Conservation (phyloP, 2,888 invertebrate genomes). For the Gymnoscelis rufifasciata region DNA sequence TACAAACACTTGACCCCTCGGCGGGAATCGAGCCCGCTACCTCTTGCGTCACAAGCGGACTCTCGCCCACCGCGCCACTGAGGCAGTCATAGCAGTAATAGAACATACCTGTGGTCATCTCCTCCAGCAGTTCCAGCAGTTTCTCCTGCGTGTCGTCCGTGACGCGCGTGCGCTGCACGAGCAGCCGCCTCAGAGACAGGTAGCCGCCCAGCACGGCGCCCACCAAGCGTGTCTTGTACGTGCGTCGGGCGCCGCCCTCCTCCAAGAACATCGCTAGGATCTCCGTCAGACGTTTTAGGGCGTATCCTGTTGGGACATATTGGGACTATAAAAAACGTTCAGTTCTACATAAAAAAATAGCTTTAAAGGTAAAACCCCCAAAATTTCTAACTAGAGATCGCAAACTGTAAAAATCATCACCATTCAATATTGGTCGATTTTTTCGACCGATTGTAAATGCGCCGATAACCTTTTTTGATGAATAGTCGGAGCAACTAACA, state of each 20-base stretch:
- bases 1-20: too few relatives aligned
- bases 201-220: conserved; percentile 96
- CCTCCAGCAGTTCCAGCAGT: conserved; percentile 93
- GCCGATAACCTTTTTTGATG: too few relatives aligned
- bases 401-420: too few relatives aligned
- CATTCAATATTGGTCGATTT: too few relatives aligned
- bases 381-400: too few relatives aligned
- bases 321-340: too few relatives aligned
- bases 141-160: conserved; percentile 98
- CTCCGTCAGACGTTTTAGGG: conserved; percentile 93
- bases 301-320: conserved; percentile 85
- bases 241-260: conserved; percentile 90
- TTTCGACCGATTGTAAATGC: too few relatives aligned
- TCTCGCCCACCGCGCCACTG: background rate
- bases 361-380: too few relatives aligned
- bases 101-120: conserved; percentile 91
- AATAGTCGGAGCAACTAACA: too few relatives aligned
- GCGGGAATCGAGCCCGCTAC: too few relatives aligned
- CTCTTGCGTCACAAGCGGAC: background rate
- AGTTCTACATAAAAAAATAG: too few relatives aligned
- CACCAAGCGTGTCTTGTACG: conserved; percentile 92
- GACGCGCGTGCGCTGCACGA: conserved; percentile 95
- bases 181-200: conserved; percentile 91
- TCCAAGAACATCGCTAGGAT: conserved; percentile 92
- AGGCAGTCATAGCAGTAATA: background rate